A percentile compares a stretch with the other conserved stretches of the same genome.
Conservation (phyloP, 2,797 vertebrate species). For the Heliangelus exortis region DNA sequence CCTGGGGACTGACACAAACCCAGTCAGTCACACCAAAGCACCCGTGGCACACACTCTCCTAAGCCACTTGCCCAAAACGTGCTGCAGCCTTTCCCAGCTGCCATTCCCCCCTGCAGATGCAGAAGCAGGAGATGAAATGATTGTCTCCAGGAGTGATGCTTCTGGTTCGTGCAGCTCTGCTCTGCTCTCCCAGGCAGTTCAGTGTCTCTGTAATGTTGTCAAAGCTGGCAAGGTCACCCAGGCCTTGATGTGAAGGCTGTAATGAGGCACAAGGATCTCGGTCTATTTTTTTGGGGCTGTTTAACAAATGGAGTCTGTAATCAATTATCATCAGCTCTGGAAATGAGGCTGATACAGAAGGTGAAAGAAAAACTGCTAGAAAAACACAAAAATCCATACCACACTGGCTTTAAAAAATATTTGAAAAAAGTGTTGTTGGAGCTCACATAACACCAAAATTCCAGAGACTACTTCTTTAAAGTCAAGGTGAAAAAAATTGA, state of each 20-base stretch:
- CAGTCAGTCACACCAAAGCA: neutral
- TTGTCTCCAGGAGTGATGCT: neutral
- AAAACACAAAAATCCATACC: neutral
- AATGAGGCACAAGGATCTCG: neutral
- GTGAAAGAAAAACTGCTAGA: neutral
- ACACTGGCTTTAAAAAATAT: neutral
- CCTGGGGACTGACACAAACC: neutral
- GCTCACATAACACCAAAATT: neutral
- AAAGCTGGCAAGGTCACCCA: conserved; percentile 1
- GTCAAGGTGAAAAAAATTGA: neutral
- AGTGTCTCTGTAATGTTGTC: neutral
- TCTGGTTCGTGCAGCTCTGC: neutral
- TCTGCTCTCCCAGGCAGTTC: neutral
- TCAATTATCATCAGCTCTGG: conserved; percentile 1
- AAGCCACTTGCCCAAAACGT: neutral
- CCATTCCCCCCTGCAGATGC: fast-evolving
- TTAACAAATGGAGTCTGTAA: neutral
- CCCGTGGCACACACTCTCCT: too few relatives aligned
- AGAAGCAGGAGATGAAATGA: neutral
- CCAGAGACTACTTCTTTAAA: neutral
- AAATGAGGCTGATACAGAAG: neutral
- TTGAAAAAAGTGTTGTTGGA: neutral
- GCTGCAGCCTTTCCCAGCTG: neutral
- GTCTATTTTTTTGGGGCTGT: neutral
- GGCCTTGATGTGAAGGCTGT: neutral